These are phyloP conservation scores for Drosophila santomea DNA, from an alignment of 1,140 invertebrate species.

Conservation along the genomic window DNA sequence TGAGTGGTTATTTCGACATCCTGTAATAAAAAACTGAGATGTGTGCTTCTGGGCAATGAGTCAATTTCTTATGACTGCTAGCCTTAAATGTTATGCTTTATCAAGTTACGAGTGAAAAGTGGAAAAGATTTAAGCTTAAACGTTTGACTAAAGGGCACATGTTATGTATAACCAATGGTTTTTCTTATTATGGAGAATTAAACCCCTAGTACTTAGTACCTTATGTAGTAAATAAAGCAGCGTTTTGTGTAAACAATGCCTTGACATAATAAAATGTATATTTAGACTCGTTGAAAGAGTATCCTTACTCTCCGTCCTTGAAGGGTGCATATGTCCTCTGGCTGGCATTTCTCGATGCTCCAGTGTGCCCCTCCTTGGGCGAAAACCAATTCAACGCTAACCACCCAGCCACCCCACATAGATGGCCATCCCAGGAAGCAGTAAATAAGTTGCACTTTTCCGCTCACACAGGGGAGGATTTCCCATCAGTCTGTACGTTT, in stretches of 20 bases:
- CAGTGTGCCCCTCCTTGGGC: neutral
- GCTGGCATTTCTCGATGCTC: slow-evolving; percentile 13
- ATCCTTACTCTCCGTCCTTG: slow-evolving; percentile 6
- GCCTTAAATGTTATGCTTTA: neutral
- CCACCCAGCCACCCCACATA: neutral
- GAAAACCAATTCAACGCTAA: neutral
- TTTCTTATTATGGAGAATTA: neutral
- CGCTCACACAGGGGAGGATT: slow-evolving; percentile 44
- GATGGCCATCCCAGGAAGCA: slow-evolving; percentile 43
- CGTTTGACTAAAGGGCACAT: too few species aligned
- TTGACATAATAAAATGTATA: slow-evolving; percentile 10
- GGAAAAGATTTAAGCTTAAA: too few species aligned
- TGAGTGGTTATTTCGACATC: neutral
- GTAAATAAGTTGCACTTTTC: slow-evolving; percentile 79
- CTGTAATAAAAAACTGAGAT: neutral
- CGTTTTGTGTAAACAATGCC: neutral
- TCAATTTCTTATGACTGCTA: neutral
- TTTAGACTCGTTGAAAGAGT: neutral
- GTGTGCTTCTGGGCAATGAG: neutral
- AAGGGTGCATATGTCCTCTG: slow-evolving; percentile 8
- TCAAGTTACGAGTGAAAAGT: too few species aligned
- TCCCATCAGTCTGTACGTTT: slow-evolving; percentile 15
- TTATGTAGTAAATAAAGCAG: neutral
- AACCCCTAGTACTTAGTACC: neutral
- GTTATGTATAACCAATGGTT: too few species aligned